Base-by-base conservation (phyloP, 2,797 vertebrate species). In the Acrossocheilus wenchowensis region DNA sequence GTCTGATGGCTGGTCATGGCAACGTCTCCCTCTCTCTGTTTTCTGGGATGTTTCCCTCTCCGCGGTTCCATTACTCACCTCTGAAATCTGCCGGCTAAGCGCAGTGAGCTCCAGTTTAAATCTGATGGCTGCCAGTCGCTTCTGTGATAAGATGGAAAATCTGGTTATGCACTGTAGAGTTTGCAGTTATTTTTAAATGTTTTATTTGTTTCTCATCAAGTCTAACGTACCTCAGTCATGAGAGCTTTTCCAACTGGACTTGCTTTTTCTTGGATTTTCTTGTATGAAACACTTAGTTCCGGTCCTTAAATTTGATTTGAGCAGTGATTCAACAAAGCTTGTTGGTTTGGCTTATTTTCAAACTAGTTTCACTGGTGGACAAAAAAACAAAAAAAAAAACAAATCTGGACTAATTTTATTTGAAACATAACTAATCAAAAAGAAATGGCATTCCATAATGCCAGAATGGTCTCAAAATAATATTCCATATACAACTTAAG, bases 1-100 rank as follows among this genome's bases (percentile, higher is more conserved):
- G 79, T 82, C 83, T 87, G 26, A 43, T 78, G 57, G n/a, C 43
- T 82, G 57, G 21, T 87, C 81, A 82, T 87, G 54, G 39, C 84
- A 78, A 69, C 73, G 43, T 62, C 79, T 21, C 26, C 64, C 57
- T 86, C 36, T 30, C 62, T 64, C 62, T 57, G 30, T 36, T 60
- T 73, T 83, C 36, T 60, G 52, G 68, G 81, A 82, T 8, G n/a
- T 82, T 75, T 85, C 77, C 41, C 48, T 64, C 74, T 77, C 6
- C 41, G 21, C 54, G 14, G 39, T 83, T 83, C 71, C 82, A 83
- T 83, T 83, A 83, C 71, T 74, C 82, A 74, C 26, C 71, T 74
- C 39, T 62, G 9, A 62, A 80, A 83, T 83, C 52, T 83, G 68
- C 68, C 10, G 5, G 34, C 23, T 50, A 72, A 52, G 36, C 43